Evolutionary conservation across 2,797 vertebrate genomes (phyloP), one percentile per base, ranked within the genome.

Genomic region (Myiothlypis chrysogaster): DNA sequence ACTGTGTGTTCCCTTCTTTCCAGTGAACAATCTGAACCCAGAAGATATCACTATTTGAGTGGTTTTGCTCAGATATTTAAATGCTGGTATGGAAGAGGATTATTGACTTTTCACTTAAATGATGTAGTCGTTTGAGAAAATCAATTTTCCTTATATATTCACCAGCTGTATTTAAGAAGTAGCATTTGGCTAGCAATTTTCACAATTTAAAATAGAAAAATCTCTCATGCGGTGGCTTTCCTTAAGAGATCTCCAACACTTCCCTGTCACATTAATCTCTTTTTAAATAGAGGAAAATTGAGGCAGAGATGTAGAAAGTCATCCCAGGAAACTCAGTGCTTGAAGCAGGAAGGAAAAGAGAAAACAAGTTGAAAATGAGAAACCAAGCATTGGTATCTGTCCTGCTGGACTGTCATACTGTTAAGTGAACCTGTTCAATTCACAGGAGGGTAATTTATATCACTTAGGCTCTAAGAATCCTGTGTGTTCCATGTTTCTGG

Each of bases 181-280:
- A 91, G 60, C 91, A 91, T 89, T 97, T 97, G 95, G 94, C 87
- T 88, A 89, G 77, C 43, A 35, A 71, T 94, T 82, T 43, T 44
- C 89, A 87, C 43, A 46, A 46, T 93, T 90, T 94, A 87, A 96
- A 95, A 96, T 77, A 94, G 94, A 86, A 92, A 88, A 66, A 82
- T 94, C 59, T 88, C 77, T 70, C 83, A 73, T 27, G 70, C 0
- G 0, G 10, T 79, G 59, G 34, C 70, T 94, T 90, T 73, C 80
- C 94, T 92, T 72, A 22, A 32, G 89, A 93, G 59, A 77, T 88
- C 70, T 66, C 79, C 87, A 88, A 20, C 44, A 56, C 47, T 70
- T 90, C 35, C 19, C 55, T n/a, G 63, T 52, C 64, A 89, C 18
- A 47, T 78, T 89, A 76, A 41, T 63, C 63, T 70, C 37, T 35